phyloP scores from a whole-genome alignment of 2,113 vertebrate genomes.

The cat (Felis catus) region DNA sequence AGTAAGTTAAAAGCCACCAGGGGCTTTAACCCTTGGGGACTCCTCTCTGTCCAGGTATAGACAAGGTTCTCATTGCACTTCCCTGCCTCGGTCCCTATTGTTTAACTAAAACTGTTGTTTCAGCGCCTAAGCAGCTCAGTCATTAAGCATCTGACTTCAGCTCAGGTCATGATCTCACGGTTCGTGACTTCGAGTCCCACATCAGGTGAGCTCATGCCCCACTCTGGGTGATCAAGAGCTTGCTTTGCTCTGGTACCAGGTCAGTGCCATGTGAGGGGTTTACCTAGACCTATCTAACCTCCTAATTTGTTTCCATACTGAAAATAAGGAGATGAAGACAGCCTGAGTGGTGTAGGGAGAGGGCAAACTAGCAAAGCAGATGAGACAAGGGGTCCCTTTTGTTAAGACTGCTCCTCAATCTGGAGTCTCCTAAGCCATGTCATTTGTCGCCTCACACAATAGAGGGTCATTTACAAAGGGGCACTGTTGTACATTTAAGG shows the following conservation, averaged over 20 bases:
- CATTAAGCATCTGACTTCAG: too few species aligned
- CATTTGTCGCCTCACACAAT: not conserved
- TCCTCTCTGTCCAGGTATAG: not conserved
- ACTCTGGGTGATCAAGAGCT: not conserved
- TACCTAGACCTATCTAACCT: not conserved
- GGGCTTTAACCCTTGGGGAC: not conserved
- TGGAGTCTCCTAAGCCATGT: not conserved
- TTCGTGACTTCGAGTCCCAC: too few species aligned
- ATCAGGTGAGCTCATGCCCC: too few species aligned
- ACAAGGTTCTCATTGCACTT: not conserved
- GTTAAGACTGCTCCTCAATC: not conserved
- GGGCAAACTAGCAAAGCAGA: not conserved
- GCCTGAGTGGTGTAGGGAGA: not conserved
- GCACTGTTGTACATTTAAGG: not conserved
- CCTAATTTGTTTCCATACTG: not conserved
- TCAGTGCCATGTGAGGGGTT: not conserved
- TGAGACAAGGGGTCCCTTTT: not conserved
- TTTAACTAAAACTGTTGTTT: not conserved
- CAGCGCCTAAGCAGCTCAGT: too few species aligned
- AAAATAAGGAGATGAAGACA: not conserved
- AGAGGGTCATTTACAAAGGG: constrained; percentile 12
- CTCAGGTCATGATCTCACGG: too few species aligned
- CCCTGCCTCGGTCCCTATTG: not conserved
- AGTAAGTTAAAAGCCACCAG: not conserved
- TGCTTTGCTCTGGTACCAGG: not conserved